These are phyloP conservation scores for Athalia rosae DNA, from an alignment of 2,888 invertebrate genomes.

Conservation along the genomic window DNA sequence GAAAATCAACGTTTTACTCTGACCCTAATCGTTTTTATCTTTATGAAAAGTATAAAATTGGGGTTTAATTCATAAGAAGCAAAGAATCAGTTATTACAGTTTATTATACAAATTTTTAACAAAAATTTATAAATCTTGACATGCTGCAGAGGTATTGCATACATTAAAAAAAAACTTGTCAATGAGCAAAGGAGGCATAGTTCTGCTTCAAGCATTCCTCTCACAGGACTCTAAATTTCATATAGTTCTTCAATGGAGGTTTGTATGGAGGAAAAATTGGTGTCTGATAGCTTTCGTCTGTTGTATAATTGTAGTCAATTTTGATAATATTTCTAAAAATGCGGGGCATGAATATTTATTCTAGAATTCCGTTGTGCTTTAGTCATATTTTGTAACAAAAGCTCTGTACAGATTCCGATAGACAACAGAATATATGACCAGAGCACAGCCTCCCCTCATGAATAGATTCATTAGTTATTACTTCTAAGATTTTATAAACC, in stretches of 20 bases:
- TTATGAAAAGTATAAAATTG: not conserved
- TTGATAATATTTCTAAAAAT: too few species aligned
- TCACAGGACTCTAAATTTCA: too few species aligned
- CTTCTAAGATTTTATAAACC: not conserved
- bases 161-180: not conserved
- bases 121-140: conserved; percentile 15
- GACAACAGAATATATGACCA: not conserved
- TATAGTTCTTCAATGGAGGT: too few species aligned
- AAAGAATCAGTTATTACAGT: not conserved
- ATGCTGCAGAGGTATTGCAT: conserved; percentile 6
- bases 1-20: not conserved
- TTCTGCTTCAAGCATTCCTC: too few species aligned
- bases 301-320: too few species aligned
- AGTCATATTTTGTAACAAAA: too few species aligned
- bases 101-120: conserved; percentile 9
- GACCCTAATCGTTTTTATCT: not conserved
- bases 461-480: not conserved
- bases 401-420: not conserved
- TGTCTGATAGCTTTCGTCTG: too few species aligned
- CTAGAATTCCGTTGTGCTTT: too few species aligned
- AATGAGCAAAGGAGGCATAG: too few species aligned
- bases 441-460: too few species aligned
- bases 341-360: too few species aligned
- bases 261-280: too few species aligned
- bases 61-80: not conserved